Conservation (phyloP, 2,888 invertebrate species). For the Tryphoninae sp. region DNA sequence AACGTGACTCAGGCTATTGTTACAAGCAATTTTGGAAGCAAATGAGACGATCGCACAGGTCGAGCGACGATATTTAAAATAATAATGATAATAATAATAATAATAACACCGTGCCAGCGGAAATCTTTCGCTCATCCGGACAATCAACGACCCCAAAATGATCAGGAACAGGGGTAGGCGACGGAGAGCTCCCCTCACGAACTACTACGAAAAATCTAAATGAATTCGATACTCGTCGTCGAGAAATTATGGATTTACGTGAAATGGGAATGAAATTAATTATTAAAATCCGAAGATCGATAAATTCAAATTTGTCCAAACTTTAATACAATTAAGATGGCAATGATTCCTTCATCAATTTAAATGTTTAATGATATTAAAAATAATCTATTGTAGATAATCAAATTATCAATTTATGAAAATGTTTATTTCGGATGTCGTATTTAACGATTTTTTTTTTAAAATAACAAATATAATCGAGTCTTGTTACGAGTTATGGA, state of each 20-base stretch:
- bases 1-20: slow-evolving; percentile 65
- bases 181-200: slow-evolving; percentile 31
- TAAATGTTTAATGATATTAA: too few species aligned
- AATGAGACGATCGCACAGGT: slow-evolving; percentile 38
- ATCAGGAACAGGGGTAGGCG: slow-evolving; percentile 2
- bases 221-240: slow-evolving; percentile 15
- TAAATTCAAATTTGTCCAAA: background rate
- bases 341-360: too few species aligned
- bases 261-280: background rate
- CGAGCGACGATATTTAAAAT: slow-evolving; percentile 33
- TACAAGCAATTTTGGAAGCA: slow-evolving; percentile 39
- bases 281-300: background rate
- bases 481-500: background rate
- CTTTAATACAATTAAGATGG: background rate
- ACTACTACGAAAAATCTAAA: background rate
- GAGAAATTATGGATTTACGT: background rate
- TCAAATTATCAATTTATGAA: too few species aligned
- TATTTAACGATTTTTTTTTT: slow-evolving; percentile 4
- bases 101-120: slow-evolving; percentile 47
- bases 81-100: slow-evolving; percentile 34
- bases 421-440: too few species aligned
- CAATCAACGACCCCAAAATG: slow-evolving; percentile 35
- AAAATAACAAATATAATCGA: background rate
- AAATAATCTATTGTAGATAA: too few species aligned
- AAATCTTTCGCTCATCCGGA: slow-evolving; percentile 37